Evolutionary conservation across 2,888 invertebrate species (phyloP).

Genomic region (Oscheius sp.): DNA sequence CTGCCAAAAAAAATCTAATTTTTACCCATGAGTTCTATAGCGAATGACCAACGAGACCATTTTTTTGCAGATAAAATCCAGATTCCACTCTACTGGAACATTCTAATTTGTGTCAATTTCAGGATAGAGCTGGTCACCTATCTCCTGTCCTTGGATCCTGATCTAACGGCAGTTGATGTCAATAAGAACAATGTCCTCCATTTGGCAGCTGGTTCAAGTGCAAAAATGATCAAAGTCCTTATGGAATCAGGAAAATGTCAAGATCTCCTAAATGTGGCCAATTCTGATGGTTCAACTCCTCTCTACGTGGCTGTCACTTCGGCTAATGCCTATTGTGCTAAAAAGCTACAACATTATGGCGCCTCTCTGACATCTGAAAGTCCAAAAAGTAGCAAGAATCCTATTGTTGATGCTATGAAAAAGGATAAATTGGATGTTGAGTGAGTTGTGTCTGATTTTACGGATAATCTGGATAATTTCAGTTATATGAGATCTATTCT

Average conservation of each 20-base stretch:
- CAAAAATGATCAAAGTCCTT: conserved; percentile 65
- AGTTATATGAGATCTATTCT: conserved; percentile 40
- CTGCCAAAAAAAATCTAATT: no score
- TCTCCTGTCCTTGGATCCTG: conserved; percentile 79
- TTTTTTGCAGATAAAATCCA: no score
- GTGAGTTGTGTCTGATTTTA: background rate
- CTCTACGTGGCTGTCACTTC: conserved; percentile 42
- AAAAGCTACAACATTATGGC: conserved; percentile 31
- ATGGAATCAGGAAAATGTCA: conserved; percentile 35
- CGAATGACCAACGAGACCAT: no score
- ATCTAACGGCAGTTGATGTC: conserved; percentile 92
- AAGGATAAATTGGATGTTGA: conserved; percentile 46
- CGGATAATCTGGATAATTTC: background rate
- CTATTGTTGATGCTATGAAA: conserved; percentile 51
- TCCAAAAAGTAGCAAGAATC: conserved; percentile 35
- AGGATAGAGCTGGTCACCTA: conserved; percentile 57
- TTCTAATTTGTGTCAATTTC: no score
- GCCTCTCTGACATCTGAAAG: conserved; percentile 38
- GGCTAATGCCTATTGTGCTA: conserved; percentile 41
- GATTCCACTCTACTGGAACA: no score
- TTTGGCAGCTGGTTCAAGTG: conserved; percentile 77
- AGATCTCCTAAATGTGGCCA: conserved; percentile 25
- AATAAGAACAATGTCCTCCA: conserved; percentile 80
- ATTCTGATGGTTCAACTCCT: conserved; percentile 40
- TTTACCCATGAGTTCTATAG: no score